These are phyloP conservation scores for Chrysolina haemoptera DNA, from an alignment of 2,888 invertebrate genomes.

Conservation along the genomic window DNA sequence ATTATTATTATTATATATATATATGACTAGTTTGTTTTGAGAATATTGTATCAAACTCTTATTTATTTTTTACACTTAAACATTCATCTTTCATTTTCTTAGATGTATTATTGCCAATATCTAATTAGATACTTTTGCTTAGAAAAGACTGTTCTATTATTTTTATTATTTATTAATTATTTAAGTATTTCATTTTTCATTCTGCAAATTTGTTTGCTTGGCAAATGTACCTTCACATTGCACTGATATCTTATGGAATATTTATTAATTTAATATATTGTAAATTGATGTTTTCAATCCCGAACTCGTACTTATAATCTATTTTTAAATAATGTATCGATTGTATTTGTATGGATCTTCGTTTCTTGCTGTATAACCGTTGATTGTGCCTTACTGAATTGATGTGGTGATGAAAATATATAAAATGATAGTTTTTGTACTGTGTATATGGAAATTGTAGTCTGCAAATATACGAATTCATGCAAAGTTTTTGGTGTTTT, in stretches of 20 bases:
- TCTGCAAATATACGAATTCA: conserved; percentile 40
- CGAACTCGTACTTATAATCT: conserved; percentile 47
- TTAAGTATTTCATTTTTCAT: too few relatives aligned
- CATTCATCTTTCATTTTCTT: too few relatives aligned
- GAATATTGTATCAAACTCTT: too few relatives aligned
- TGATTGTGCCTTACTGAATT: conserved; percentile 61
- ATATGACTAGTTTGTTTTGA: too few relatives aligned
- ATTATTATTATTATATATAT: too few relatives aligned
- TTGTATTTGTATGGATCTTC: conserved; percentile 23
- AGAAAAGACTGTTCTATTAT: too few relatives aligned
- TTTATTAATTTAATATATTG: not conserved
- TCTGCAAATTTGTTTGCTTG: not conserved
- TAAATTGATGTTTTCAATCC: conserved; percentile 31
- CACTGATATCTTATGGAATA: not conserved
- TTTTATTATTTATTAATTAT: too few relatives aligned
- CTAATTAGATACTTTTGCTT: too few relatives aligned
- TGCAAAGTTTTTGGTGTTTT: not conserved
- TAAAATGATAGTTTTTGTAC: conserved; percentile 60
- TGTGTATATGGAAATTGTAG: conserved; percentile 48
- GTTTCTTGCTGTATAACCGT: conserved; percentile 57
- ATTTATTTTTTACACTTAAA: too few relatives aligned
- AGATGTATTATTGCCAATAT: too few relatives aligned
- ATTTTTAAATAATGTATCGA: conserved; percentile 40
- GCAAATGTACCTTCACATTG: not conserved
- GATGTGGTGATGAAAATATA: conserved; percentile 57